phyloP scores from a whole-genome alignment of 2,888 invertebrate species.

The Chloroclystis v-ata region DNA sequence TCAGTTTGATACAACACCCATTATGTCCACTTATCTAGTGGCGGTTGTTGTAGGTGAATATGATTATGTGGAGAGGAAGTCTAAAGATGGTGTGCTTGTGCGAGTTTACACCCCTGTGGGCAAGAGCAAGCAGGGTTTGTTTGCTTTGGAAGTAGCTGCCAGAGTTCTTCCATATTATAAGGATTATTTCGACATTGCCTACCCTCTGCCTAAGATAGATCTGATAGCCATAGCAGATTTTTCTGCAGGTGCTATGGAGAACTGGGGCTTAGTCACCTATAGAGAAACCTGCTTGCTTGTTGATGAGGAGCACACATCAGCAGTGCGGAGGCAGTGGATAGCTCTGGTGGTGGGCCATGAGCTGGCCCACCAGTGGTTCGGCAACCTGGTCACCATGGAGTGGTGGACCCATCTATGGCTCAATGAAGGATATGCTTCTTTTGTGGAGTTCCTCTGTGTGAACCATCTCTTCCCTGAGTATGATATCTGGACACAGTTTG shows the following conservation, averaged over 20 bases:
- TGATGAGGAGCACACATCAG: constrained; percentile 93
- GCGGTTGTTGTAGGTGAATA: constrained; percentile 97
- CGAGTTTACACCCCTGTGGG: constrained; percentile 92
- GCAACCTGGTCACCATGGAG: constrained; percentile 98
- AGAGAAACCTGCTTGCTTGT: constrained; percentile 94
- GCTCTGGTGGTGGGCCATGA: constrained; percentile 95
- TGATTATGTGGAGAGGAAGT: constrained; percentile 92
- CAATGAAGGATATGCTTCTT: constrained; percentile 97
- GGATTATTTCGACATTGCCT: constrained; percentile 95
- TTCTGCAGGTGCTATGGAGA: constrained; percentile 97
- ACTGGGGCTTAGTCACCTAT: constrained; percentile 97
- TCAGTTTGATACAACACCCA: constrained; percentile 89
- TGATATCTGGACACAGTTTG: constrained; percentile 98
- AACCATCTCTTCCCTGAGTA: constrained; percentile 95
- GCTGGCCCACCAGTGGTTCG: constrained; percentile 98
- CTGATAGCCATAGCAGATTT: constrained; percentile 97
- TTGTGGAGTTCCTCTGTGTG: constrained; percentile 96
- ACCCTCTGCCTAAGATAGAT: constrained; percentile 97
- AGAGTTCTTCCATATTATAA: constrained; percentile 96
- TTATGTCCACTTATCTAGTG: constrained; percentile 97
- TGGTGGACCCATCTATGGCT: constrained; percentile 99
- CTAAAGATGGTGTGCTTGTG: constrained; percentile 88
- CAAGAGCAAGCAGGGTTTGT: constrained; percentile 93
- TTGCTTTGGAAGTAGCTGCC: constrained; percentile 94
- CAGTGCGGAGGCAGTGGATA: constrained; percentile 89